phyloP scores from a whole-genome alignment of 2,888 invertebrate species.

The Oasisia sp. region DNA sequence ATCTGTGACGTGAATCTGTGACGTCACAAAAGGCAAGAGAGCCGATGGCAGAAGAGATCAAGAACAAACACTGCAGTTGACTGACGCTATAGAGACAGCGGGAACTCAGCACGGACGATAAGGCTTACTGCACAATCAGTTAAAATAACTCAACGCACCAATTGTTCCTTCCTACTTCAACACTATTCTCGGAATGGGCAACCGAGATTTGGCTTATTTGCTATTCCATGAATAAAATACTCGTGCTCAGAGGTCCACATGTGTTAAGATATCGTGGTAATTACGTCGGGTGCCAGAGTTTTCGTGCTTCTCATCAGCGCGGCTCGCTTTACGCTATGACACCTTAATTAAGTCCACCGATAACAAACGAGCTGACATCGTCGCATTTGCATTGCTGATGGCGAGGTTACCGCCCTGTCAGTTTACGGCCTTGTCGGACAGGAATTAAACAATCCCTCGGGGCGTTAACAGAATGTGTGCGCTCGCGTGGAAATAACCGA shows the following conservation, averaged over 20 bases:
- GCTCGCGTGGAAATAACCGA: background rate
- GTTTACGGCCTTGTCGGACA: background rate
- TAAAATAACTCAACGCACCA: too few relatives aligned
- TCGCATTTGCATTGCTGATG: constrained; percentile 17
- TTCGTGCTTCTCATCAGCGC: background rate
- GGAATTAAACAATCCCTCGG: background rate
- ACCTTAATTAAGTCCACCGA: background rate
- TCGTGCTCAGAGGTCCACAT: background rate
- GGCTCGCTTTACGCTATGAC: background rate
- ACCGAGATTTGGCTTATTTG: background rate
- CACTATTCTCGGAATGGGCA: background rate
- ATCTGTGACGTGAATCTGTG: too few relatives aligned
- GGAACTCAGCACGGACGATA: background rate
- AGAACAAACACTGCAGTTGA: too few relatives aligned
- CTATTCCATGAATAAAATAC: constrained; percentile 1
- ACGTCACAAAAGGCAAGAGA: too few relatives aligned
- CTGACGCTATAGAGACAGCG: background rate
- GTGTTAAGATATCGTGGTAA: background rate
- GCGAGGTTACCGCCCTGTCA: background rate
- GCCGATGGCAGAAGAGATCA: too few relatives aligned
- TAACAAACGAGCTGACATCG: background rate
- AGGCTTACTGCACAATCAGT: background rate
- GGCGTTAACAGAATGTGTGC: background rate
- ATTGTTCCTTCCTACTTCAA: background rate
- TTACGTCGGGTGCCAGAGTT: constrained; percentile 4